Evolutionary conservation across 2,113 vertebrate species (phyloP), one percentile per base, ranked within the genome.

Genomic region (Sylvietta virens): DNA sequence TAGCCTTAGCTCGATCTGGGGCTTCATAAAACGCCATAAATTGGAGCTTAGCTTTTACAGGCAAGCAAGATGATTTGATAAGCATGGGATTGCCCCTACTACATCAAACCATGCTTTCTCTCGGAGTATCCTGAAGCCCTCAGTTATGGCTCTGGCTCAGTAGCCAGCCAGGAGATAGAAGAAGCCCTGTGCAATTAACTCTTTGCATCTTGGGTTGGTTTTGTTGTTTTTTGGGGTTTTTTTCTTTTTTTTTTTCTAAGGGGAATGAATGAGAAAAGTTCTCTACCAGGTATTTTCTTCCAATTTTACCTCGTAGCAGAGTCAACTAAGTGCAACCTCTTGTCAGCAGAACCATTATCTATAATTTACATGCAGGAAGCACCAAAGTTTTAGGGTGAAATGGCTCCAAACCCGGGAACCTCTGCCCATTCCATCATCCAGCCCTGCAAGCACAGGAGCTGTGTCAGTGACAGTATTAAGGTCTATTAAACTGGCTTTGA

Each of bases 401-500:
- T 79, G 57, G 54, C 77, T 72, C 66, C 81, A 82, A 88, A 91
- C 14, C 92, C 48, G 21, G 76, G 51, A 89, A 76, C 85, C 81
- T 92, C 83, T 90, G 79, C 56, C 80, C 50, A 47, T 65, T 93
- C 90, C 91, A 88, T 96, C 95, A 92, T 13, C 67, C 80, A 88
- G 85, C 82, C 82, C 66, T 44, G 66, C 51, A 51, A 90, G 81
- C 31, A 54, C 82, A 77, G 84, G 70, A 77, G 90, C 91, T 88
- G 51, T 86, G 90, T 42, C 78, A 94, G 81, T 47, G 89, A 60
- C 91, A 95, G 85, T 57, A 95, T 91, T 94, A 95, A 90, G 94
- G 89, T 89, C 94, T 94, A 84, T 96, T 95, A 96, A 97, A 96
- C 86, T 88, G 85, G 62, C 96, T 97, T 94, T 96, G 94, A 97